Conservation (phyloP, 2,797 vertebrate species). For the Merluccius polli region DNA sequence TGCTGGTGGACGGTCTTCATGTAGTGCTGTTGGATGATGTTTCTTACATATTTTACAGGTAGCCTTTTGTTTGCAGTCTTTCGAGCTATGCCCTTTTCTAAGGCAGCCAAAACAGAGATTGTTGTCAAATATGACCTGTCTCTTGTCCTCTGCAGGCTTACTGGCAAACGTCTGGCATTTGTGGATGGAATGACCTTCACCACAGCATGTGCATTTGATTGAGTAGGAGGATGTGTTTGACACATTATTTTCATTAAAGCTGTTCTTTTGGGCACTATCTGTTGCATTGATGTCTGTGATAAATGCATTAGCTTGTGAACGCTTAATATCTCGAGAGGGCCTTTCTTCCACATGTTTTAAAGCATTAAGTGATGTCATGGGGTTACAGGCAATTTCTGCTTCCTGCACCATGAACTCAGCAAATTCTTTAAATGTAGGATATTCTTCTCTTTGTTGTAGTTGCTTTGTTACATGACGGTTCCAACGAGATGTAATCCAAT, state of each 20-base stretch:
- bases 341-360: conserved; percentile 18
- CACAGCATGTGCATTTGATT: neutral
- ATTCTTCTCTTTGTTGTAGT: conserved; percentile 5
- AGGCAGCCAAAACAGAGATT: neutral
- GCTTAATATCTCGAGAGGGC: conserved; percentile 23
- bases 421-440: conserved; percentile 14
- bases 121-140: neutral
- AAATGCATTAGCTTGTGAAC: conserved; percentile 23
- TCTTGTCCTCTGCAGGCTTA: neutral
- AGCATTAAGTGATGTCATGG: conserved; percentile 21
- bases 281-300: conserved; percentile 16
- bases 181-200: neutral
- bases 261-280: neutral
- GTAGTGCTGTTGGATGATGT: too few species aligned
- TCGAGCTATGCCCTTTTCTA: neutral
- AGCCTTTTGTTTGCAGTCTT: neutral
- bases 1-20: too few species aligned
- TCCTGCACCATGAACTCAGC: neutral
- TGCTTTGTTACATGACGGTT: conserved; percentile 23
- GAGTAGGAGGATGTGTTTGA: neutral
- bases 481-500: conserved; percentile 21
- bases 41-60: too few species aligned
- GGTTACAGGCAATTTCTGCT: conserved; percentile 14
- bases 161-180: neutral
- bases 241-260: neutral